These are phyloP conservation scores for Nemurella pictetii DNA, from an alignment of 2,888 invertebrate genomes.

Conservation along the genomic window DNA sequence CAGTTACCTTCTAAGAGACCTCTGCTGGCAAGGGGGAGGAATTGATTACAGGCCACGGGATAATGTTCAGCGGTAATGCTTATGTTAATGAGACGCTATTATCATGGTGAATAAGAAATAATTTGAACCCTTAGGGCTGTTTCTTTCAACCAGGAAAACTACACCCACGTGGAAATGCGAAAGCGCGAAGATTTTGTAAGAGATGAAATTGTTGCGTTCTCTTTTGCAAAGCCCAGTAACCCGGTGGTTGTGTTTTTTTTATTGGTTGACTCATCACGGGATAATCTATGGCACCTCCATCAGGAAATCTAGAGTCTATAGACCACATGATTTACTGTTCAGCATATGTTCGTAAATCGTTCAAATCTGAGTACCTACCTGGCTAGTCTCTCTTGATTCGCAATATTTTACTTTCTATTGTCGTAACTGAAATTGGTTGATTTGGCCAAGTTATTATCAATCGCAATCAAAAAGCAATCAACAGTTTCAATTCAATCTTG, in stretches of 20 bases:
- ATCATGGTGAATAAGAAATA: constrained; percentile 13
- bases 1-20: constrained; percentile 4
- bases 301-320: background rate
- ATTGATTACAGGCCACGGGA: constrained; percentile 8
- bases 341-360: too few species aligned
- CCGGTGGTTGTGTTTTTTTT: background rate
- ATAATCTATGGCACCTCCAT: background rate
- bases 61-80: background rate
- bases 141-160: background rate
- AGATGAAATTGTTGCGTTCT: background rate
- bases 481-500: too few species aligned
- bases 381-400: too few species aligned
- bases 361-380: too few species aligned
- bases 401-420: too few species aligned
- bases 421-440: too few species aligned
- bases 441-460: too few species aligned
- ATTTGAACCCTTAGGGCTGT: background rate
- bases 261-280: background rate
- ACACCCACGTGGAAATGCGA: background rate
- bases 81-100: background rate
- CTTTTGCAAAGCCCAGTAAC: background rate
- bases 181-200: background rate
- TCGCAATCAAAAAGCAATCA: too few species aligned
- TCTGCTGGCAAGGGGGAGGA: constrained; percentile 16
- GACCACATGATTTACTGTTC: too few species aligned